Base-by-base conservation (phyloP, 2,888 invertebrate genomes). In the Cerastis leucographa region DNA sequence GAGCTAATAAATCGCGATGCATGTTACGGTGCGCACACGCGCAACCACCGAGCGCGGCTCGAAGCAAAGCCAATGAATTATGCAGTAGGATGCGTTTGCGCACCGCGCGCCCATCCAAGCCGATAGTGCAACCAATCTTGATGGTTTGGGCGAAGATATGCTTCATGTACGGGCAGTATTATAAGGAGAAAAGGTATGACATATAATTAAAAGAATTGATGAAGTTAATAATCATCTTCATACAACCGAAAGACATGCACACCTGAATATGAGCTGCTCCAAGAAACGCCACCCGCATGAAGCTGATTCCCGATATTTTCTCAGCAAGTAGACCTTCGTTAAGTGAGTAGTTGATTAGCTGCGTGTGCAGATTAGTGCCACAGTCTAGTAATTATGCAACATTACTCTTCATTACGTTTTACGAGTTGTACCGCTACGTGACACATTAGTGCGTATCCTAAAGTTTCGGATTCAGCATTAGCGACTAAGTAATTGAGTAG, bases 1-100 rank as follows among this genome's bases (percentile, higher is more conserved):
- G 69, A 65, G n/a, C 78, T 65, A 81, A 74, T 76, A 84, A 71
- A 76, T 80, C 51, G 54, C 51, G 35, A 46, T 49, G 42, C 64
- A 46, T 81, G 81, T 62, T 62, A 74, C 44, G 70, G 56, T 74
- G 71, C 71, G 59, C 65, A 68, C 76, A 76, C 76, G 74, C 71
- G 70, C 78, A 70, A 68, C 68, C 56, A 44, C 19, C 19, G 69
- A 76, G 81, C 64, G 76, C 80, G 79, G 76, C 71, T 74, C 69
- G 35, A 62, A 78, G 87, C 84, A 89, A 88, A 85, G 78, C 49
- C 72, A 64, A 87, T 89, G 77, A 85, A 87, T 88, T 87, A 87
- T 89, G 77, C 77, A 87, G 81, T 67, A 84, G 80, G 86, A 83
- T 83, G 88, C 84, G 76, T 70, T 25, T 61, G 75, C 80, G 71